Evolutionary conservation across 2,113 vertebrate genomes (phyloP).

Genomic region (Gasterosteus aculeatus): DNA sequence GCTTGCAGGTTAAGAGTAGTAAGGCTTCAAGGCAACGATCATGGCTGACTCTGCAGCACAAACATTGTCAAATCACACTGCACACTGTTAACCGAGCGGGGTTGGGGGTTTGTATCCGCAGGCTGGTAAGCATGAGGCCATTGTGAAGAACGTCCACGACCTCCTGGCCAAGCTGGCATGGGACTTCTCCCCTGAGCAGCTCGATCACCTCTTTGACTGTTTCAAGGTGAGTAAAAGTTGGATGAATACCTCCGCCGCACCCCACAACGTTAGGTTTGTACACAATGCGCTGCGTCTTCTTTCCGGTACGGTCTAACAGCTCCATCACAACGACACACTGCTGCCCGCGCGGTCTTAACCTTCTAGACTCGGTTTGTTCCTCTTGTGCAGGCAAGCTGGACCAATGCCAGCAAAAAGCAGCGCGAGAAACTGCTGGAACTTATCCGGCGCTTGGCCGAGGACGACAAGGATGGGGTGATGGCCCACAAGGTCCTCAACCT

Average conservation of each 20-base stretch:
- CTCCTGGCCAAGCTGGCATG: conserved; percentile 97
- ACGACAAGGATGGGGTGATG: conserved; percentile 99
- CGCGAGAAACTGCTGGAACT: conserved; percentile 97
- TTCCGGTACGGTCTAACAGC: background rate
- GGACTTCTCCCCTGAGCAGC: conserved; percentile 99
- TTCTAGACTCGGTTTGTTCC: conserved; percentile 4
- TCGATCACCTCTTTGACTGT: conserved; percentile 99
- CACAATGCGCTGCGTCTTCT: background rate
- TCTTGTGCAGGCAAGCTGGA: conserved; percentile 93
- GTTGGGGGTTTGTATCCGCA: conserved; percentile 57
- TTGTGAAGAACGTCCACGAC: conserved; percentile 99
- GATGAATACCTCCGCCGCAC: background rate
- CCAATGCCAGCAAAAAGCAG: conserved; percentile 99
- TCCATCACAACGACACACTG: background rate
- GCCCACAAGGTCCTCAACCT: conserved; percentile 98
- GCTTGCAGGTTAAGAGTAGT: background rate
- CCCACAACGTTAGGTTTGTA: background rate
- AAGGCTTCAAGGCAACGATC: background rate
- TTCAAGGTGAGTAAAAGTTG: conserved; percentile 88
- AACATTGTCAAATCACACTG: background rate
- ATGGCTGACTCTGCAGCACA: background rate
- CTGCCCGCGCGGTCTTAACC: background rate
- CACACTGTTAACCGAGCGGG: background rate
- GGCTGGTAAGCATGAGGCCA: conserved; percentile 99
- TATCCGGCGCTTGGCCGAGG: conserved; percentile 96